phyloP scores from a whole-genome alignment of 2,113 vertebrate species.

The Pomatorhinus ruficollis region DNA sequence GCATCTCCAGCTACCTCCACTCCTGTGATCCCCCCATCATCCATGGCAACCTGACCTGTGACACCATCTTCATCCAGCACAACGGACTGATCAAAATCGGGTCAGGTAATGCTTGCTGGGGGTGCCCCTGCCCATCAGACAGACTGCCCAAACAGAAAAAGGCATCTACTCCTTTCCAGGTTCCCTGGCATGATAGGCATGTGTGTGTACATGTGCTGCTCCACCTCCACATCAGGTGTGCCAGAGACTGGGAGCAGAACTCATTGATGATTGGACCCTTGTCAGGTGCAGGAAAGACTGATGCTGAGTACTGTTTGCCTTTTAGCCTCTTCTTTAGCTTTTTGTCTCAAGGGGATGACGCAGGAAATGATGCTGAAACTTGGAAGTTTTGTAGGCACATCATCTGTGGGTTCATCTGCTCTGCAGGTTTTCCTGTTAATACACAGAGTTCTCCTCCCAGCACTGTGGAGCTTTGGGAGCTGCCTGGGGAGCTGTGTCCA shows the following conservation, averaged over 20 bases:
- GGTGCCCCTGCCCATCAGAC: not conserved
- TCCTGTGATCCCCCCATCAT: conserved; percentile 97
- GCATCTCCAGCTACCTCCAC: conserved; percentile 88
- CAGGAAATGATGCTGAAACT: not conserved
- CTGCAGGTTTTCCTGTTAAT: not conserved
- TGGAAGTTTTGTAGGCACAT: not conserved
- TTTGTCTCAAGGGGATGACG: not conserved
- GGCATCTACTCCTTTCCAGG: not conserved
- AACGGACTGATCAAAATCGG: conserved; percentile 99
- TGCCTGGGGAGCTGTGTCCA: not conserved
- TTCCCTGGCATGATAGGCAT: not conserved
- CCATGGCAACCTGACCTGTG: conserved; percentile 97
- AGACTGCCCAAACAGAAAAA: not conserved
- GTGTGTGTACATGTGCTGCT: not conserved
- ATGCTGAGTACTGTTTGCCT: not conserved
- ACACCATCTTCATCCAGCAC: conserved; percentile 99
- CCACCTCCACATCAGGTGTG: not conserved
- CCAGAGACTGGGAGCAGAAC: not conserved
- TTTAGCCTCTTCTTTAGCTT: not conserved
- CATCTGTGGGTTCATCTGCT: not conserved
- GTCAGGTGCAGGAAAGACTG: not conserved
- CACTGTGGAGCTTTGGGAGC: not conserved
- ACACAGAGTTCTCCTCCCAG: not conserved
- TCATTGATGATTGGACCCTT: not conserved
- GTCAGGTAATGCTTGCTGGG: conserved; percentile 81